Evolutionary conservation across 2,888 invertebrate genomes (phyloP).

Genomic region (Acleris emargana): DNA sequence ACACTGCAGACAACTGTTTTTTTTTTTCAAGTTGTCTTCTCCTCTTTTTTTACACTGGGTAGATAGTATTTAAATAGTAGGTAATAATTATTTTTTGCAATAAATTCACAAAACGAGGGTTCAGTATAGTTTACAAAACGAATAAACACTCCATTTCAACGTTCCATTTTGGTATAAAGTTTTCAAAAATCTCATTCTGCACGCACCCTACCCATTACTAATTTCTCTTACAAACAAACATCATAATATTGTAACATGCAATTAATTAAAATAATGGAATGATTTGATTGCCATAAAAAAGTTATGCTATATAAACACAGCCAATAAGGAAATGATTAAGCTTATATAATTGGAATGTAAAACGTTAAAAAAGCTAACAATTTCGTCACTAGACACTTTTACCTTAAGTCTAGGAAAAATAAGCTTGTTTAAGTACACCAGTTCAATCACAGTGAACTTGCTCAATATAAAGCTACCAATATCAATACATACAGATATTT

Average conservation of each 20-base stretch:
- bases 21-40: too few species aligned
- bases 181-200: neutral
- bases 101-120: too few species aligned
- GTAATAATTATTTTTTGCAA: too few species aligned
- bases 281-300: constrained; percentile 16
- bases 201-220: neutral
- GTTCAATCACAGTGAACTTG: constrained; percentile 76
- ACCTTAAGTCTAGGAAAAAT: constrained; percentile 71
- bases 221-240: constrained; percentile 1
- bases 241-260: constrained; percentile 3
- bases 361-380: constrained; percentile 60
- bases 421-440: constrained; percentile 79
- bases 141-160: too few species aligned
- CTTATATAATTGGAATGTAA: constrained; percentile 74
- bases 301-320: constrained; percentile 58
- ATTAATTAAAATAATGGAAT: constrained; percentile 22
- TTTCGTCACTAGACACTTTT: constrained; percentile 42
- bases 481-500: constrained; percentile 39
- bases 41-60: too few species aligned
- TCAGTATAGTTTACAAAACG: too few species aligned
- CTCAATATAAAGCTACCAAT: constrained; percentile 57
- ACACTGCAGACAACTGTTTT: too few species aligned
- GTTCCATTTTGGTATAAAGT: too few species aligned
- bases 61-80: too few species aligned
- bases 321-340: constrained; percentile 60